These are phyloP conservation scores for Stenurella melanura DNA, from an alignment of 2,888 invertebrate species.

Conservation along the genomic window DNA sequence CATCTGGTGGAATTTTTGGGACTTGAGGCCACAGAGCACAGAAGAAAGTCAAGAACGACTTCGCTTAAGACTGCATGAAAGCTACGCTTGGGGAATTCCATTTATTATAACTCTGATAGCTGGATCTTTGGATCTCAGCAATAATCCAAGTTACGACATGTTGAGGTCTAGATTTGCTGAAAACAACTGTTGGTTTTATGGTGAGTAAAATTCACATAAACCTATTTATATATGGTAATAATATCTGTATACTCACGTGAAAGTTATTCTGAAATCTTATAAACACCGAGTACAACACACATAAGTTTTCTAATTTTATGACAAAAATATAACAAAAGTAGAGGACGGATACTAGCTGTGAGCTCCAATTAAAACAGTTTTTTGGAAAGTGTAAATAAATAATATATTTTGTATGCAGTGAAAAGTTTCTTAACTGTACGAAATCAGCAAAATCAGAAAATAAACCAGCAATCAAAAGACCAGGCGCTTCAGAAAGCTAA, in stretches of 20 bases:
- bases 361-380: no score
- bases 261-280: background rate
- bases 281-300: background rate
- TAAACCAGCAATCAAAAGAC: no score
- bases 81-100: constrained; percentile 92
- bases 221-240: background rate
- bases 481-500: no score
- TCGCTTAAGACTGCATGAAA: constrained; percentile 75
- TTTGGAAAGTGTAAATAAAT: no score
- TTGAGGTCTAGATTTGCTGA: constrained; percentile 87
- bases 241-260: no score
- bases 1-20: constrained; percentile 92
- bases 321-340: background rate
- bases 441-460: no score
- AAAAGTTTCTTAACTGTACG: no score
- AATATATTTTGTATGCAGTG: no score
- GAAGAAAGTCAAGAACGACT: constrained; percentile 90
- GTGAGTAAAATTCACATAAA: constrained; percentile 72
- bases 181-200: constrained; percentile 89
- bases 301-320: background rate
- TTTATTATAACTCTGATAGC: constrained; percentile 85
- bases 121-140: constrained; percentile 82
- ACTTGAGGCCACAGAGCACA: constrained; percentile 88
- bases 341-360: no score
- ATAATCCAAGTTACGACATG: constrained; percentile 75